These are phyloP conservation scores for Amorpha juglandis DNA, from an alignment of 2,888 invertebrate species.

Conservation along the genomic window DNA sequence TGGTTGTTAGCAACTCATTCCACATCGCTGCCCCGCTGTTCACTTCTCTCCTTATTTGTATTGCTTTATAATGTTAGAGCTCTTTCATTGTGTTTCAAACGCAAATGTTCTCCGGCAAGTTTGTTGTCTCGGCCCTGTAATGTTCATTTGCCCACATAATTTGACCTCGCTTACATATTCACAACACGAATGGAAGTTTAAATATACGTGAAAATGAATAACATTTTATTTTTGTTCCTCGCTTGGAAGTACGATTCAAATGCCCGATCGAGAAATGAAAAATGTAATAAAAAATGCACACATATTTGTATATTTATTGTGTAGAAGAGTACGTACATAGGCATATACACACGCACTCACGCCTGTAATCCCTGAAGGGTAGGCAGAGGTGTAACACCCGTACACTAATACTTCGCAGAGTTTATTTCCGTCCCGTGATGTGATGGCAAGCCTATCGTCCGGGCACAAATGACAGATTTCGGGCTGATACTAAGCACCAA, in stretches of 20 bases:
- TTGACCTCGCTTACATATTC: conserved; percentile 31
- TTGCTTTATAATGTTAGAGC: conserved; percentile 41
- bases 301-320: neutral
- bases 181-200: conserved; percentile 26
- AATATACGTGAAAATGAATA: conserved; percentile 23
- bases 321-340: no score
- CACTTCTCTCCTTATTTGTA: conserved; percentile 42
- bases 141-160: conserved; percentile 36
- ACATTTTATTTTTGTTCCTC: conserved; percentile 17
- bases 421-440: no score
- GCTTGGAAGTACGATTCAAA: neutral
- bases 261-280: neutral
- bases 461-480: no score
- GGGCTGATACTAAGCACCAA: no score
- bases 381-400: no score
- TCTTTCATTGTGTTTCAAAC: conserved; percentile 42
- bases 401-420: no score
- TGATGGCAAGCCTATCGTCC: no score
- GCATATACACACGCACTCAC: no score
- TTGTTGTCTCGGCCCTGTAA: conserved; percentile 33
- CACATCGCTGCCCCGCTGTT: conserved; percentile 49
- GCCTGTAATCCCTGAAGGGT: no score
- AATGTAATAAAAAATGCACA: neutral
- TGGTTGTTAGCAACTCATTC: conserved; percentile 56
- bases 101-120: conserved; percentile 36